Base-by-base conservation (phyloP, 2,888 invertebrate genomes). In the Adela reaumurella region DNA sequence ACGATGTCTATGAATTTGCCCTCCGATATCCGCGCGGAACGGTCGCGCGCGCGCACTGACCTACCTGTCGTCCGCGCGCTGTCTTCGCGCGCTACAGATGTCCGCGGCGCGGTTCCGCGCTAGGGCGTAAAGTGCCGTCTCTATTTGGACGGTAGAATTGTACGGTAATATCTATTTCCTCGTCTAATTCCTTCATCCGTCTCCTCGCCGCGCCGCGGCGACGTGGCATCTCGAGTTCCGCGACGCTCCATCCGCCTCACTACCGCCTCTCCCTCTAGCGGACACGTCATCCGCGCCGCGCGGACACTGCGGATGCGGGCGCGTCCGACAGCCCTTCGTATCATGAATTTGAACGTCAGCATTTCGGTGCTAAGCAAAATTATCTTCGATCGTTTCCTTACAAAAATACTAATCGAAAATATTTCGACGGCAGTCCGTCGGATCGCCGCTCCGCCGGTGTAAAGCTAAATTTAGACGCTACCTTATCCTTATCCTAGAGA, bases 331-430 rank as follows among this genome's bases (percentile, higher is more conserved):
- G n/a, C n/a, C n/a, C 24, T 6, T 8, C 8, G 24, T 24, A 24
- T 24, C 24, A 8, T 6, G 24, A 24, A 24, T 24, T 24, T 24
- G 24, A 24, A 24, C 24, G 24, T 24, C 24, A 24, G 24, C 24
- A 24, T 24, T n/a, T 24, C 24, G 24, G 24, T 35, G 35, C 8
- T 14, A 35, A 35, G n/a, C 35, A 35, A 35, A n/a, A 35, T 35
- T 35, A 14, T 35, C 35, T 35, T 35, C n/a, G 35, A 35, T 3
- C n/a, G 14, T 74, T 74, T 74, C 70, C 72, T 73, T 76, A 76
- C 74, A 76, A 77, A 78, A 77, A 78, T 74, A 77, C 77, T 74
- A 77, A 76, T 78, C 73, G 74, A 77, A 77, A 78, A 76, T 77
- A 76, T 74, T 62, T 72, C 63, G 73, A 77, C 77, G 70, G 70